phyloP scores from a whole-genome alignment of 1,140 invertebrate genomes.

The Zaprionus tsacasi region DNA sequence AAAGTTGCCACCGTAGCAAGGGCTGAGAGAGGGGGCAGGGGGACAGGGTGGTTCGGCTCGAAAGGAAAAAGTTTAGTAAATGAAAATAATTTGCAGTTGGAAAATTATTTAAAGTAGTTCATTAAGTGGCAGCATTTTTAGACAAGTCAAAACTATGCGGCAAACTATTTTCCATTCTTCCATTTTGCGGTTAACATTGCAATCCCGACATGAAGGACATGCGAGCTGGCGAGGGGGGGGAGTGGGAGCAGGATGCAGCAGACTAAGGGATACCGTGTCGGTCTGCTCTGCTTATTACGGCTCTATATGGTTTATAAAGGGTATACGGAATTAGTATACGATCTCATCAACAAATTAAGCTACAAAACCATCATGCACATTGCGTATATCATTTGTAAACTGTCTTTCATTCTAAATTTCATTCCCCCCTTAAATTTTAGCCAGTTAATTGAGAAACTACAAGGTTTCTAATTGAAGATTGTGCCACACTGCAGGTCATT shows the following conservation, averaged over 20 bases:
- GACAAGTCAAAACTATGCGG: conserved; percentile 51
- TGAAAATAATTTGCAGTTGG: conserved; percentile 78
- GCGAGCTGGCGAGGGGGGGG: not conserved
- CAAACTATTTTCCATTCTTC: conserved; percentile 38
- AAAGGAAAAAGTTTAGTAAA: conserved; percentile 75
- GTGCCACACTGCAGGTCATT: not conserved
- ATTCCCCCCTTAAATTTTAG: no score
- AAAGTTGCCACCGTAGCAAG: conserved; percentile 60
- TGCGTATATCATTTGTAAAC: no score
- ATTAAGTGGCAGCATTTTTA: conserved; percentile 69
- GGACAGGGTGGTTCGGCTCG: conserved; percentile 12
- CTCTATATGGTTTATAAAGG: not conserved
- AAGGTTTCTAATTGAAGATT: no score
- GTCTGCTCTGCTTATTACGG: not conserved
- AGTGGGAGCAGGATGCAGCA: not conserved
- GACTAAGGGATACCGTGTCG: not conserved
- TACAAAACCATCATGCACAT: no score
- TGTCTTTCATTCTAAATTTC: no score
- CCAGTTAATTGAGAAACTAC: no score
- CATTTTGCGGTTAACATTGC: conserved; percentile 32
- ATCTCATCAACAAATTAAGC: not conserved
- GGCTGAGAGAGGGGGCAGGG: not conserved
- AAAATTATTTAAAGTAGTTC: conserved; percentile 82
- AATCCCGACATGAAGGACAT: conserved; percentile 7
- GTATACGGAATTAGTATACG: not conserved